phyloP scores from a whole-genome alignment of 2,888 invertebrate genomes.

The Caenorhabditis sinica region DNA sequence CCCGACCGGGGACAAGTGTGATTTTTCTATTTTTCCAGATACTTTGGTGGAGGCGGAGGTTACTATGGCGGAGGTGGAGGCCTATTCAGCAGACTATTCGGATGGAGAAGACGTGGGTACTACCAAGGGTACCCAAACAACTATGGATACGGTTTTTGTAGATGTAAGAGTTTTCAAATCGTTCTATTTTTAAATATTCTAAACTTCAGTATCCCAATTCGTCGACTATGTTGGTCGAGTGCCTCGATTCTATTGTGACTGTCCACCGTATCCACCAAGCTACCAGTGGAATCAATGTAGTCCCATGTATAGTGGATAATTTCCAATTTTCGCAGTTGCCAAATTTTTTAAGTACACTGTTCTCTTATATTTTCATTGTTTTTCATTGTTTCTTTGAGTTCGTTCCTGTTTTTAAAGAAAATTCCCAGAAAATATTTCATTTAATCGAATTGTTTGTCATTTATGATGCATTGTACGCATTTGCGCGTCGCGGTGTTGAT shows the following conservation, averaged over 20 bases:
- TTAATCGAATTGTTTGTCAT: not conserved
- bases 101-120: slow-evolving; percentile 29
- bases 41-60: not conserved
- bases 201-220: slow-evolving; percentile 24
- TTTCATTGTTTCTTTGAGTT: not conserved
- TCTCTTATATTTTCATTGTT: not conserved
- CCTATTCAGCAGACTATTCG: slow-evolving; percentile 15
- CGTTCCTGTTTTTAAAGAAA: too few species aligned
- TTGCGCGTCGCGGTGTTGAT: slow-evolving; percentile 22
- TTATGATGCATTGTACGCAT: slow-evolving; percentile 2
- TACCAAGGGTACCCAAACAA: not conserved
- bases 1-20: too few species aligned
- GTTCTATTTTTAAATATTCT: not conserved
- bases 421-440: slow-evolving; percentile 1
- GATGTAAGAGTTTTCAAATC: not conserved
- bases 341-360: too few species aligned
- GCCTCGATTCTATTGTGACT: slow-evolving; percentile 44
- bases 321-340: too few species aligned
- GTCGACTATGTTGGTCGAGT: slow-evolving; percentile 15
- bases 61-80: slow-evolving; percentile 14
- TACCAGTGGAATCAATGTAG: slow-evolving; percentile 43
- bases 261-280: slow-evolving; percentile 50
- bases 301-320: slow-evolving; percentile 6
- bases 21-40: too few species aligned
- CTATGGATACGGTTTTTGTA: slow-evolving; percentile 18